Evolutionary conservation across 2,113 vertebrate genomes (phyloP).

Genomic region (Tiliqua scincoides): DNA sequence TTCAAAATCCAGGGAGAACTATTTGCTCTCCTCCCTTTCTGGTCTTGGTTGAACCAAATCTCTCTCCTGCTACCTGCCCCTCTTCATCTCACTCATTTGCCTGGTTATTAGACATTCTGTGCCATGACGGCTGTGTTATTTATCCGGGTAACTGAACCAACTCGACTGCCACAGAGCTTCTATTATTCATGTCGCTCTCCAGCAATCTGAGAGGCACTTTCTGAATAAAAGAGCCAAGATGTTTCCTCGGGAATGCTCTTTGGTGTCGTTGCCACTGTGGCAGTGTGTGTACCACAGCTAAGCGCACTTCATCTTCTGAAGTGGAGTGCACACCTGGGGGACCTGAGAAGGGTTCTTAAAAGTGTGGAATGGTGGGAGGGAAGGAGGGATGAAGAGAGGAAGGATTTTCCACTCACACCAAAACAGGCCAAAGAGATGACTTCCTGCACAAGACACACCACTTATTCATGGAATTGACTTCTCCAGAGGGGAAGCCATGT

Average conservation of each 20-base stretch:
- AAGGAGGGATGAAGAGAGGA: background rate
- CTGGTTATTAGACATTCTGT: background rate
- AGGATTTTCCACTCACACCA: background rate
- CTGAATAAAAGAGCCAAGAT: background rate
- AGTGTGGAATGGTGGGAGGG: background rate
- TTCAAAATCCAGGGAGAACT: background rate
- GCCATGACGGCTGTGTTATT: background rate
- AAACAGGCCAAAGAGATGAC: background rate
- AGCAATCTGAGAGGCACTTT: background rate
- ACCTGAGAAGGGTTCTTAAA: background rate
- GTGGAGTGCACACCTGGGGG: background rate
- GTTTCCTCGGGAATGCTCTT: too few species aligned
- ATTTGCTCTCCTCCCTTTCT: background rate
- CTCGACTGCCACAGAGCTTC: background rate
- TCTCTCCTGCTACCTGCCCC: background rate
- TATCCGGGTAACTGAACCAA: slow-evolving; percentile 10
- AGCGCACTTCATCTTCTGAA: background rate
- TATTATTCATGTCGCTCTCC: slow-evolving; percentile 4
- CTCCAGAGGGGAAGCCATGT: too few species aligned
- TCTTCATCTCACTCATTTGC: background rate
- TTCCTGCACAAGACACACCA: too few species aligned
- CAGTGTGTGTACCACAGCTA: background rate
- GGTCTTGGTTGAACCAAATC: too few species aligned
- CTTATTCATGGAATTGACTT: too few species aligned
- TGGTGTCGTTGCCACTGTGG: background rate